Base-by-base conservation (phyloP, 2,113 vertebrate genomes). In the Odontesthes bonariensis region DNA sequence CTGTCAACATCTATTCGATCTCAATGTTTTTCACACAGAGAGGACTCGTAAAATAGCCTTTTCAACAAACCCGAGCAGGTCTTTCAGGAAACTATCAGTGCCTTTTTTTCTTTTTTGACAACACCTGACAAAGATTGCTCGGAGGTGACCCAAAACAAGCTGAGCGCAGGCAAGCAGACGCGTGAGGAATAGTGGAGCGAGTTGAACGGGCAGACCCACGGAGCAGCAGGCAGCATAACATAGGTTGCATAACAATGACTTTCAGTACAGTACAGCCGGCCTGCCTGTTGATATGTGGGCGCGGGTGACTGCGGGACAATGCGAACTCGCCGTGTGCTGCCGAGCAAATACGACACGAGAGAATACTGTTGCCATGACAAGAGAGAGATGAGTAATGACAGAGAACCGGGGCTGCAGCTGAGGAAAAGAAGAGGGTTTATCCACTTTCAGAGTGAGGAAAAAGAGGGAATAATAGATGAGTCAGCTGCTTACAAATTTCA, bases 241-340 rank as follows among this genome's bases (percentile, higher is more conserved):
- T 75, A 87, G 88, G 88, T 92, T 92, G 89, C 91, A 89, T 92
- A 92, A 92, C 88, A 91, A 91, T 87, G 84, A 92, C 77, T 91
- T 86, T 86, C 85, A 79, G 86, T 80, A 77, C 80, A 86, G 77
- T 80, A 83, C 89, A 89, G 88, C 87, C 72, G 64, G 89, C 74
- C 88, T 83, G 92, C 91, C 85, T 91, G 92, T 90, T 92, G 89
- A 90, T 91, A 91, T 89, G 92, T 93, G 92, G 91, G 92, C 88
- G 92, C 67, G 86, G 86, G 89, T 86, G 87, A 90, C 84, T 86
- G 87, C 27, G 75, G 90, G 88, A 93, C 91, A 91, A 88, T 89
- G 87, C 78, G 75, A 88, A 86, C 84, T 75, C 73, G 77, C 75
- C 65, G 75, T 66, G 84, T 75, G 89, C 86, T 83, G 85, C 80